Percentiles rank a stretch among this genome's conserved stretches.
These are phyloP conservation scores for Pangasius macronema DNA, from an alignment of 2,797 vertebrate species.

Conservation along the genomic window DNA sequence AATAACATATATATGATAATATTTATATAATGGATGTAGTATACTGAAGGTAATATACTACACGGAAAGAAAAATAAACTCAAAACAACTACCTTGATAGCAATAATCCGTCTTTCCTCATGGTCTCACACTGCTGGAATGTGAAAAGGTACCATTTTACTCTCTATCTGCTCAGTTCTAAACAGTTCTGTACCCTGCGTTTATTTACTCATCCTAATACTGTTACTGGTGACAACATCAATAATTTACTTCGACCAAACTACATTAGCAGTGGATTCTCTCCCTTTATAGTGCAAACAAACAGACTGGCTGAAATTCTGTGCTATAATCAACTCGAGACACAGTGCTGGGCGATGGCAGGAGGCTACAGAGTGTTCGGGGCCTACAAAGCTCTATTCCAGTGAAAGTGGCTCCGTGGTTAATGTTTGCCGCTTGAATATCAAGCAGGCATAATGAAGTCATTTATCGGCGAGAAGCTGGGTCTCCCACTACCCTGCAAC, in stretches of 20 bases:
- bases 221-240: slow-evolving; percentile 60
- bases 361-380: slow-evolving; percentile 60
- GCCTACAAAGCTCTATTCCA: slow-evolving; percentile 64
- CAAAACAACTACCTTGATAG: background rate
- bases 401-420: slow-evolving; percentile 63
- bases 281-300: slow-evolving; percentile 45
- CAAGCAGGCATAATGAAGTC: slow-evolving; percentile 77
- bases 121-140: background rate
- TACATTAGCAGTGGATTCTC: slow-evolving; percentile 50
- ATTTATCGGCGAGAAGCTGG: slow-evolving; percentile 78
- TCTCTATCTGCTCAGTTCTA: slow-evolving; percentile 10
- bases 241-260: slow-evolving; percentile 40
- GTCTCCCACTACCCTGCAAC: slow-evolving; percentile 72
- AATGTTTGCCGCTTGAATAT: slow-evolving; percentile 73
- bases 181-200: slow-evolving; percentile 9
- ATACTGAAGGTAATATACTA: background rate
- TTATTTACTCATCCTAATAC: slow-evolving; percentile 67
- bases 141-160: slow-evolving; percentile 23
- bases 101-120: background rate
- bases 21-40: background rate
- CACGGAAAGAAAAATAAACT: background rate
- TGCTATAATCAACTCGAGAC: slow-evolving; percentile 41
- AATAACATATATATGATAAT: background rate
- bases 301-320: slow-evolving; percentile 43
- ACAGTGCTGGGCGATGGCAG: slow-evolving; percentile 36